Percentiles rank a stretch among this genome's conserved stretches.
phyloP scores from a whole-genome alignment of 2,888 invertebrate species.

The Osmoderma eremita region DNA sequence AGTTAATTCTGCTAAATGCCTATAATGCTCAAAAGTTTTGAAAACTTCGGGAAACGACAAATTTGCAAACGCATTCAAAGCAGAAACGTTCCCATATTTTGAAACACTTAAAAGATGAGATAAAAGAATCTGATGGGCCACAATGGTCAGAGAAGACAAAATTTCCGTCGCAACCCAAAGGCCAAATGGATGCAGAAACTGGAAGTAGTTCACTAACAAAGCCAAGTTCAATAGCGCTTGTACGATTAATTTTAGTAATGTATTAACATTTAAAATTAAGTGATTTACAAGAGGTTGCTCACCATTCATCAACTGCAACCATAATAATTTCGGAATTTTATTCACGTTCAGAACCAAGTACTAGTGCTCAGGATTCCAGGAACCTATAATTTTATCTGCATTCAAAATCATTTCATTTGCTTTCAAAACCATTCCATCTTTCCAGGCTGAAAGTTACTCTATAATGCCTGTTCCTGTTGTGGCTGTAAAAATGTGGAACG shows the following conservation, averaged over 20 bases:
- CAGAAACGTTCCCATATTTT: neutral
- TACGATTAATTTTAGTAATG: too few relatives aligned
- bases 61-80: conserved; percentile 3
- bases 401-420: neutral
- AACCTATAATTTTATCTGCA: neutral
- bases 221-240: too few relatives aligned
- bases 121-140: neutral
- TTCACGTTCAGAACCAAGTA: neutral
- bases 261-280: neutral
- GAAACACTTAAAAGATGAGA: neutral
- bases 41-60: conserved; percentile 9
- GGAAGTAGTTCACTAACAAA: too few relatives aligned
- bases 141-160: too few relatives aligned
- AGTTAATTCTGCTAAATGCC: neutral
- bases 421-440: neutral
- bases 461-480: neutral
- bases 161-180: too few relatives aligned
- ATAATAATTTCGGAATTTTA: conserved; percentile 1
- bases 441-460: neutral
- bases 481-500: neutral
- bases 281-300: neutral
- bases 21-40: neutral
- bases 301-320: neutral
- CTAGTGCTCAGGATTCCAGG: conserved; percentile 1
- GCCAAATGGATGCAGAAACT: too few relatives aligned